Evolutionary conservation across 2,888 invertebrate genomes (phyloP), one percentile per base, ranked within the genome.

Genomic region (Chrysolina oricalcia): DNA sequence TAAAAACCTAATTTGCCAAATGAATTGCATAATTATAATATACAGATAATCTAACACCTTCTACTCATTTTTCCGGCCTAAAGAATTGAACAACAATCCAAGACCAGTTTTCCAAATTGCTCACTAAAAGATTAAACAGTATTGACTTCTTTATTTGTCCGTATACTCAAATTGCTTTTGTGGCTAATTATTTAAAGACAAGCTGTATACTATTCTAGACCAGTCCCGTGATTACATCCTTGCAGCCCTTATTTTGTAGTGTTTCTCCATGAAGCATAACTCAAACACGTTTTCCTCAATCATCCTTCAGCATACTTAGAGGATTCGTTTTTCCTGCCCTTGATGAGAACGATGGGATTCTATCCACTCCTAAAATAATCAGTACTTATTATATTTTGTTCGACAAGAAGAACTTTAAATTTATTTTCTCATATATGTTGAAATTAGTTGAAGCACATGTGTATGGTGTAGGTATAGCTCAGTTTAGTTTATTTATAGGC

Each of bases 251-350:
- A 53, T 53, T 21, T 53, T 21, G 19, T 21, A 21, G 53, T 13
- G 10, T 19, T 21, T 9, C 48, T 48, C 10, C 48, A 21, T 35
- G 13, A 21, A 53, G 66, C 48, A 48, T 21, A 46, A 13, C 15
- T 23, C 4, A 23, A 66, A 48, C 17, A 46, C 23, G 15, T 41
- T 46, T 21, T 48, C 43, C 27, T 62, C 63, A 86, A 77, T 86
- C 86, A 74, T 86, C 86, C 77, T 85, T 83, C 66, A 86, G 75
- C 83, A 86, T 81, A 72, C 81, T 83, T 46, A 86, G 76, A 0
- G 86, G 85, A 76, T 85, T 86, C 41, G 82, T 84, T 70, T 85
- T 85, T n/a, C 85, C 85, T n/a, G 83, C 79, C 63, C 84, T 79
- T 5, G 84, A 76, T 6, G 84, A 82, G 35, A 70, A 68, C 8